These are phyloP conservation scores for Salvator merianae DNA, from an alignment of 2,113 vertebrate genomes.

Conservation along the genomic window DNA sequence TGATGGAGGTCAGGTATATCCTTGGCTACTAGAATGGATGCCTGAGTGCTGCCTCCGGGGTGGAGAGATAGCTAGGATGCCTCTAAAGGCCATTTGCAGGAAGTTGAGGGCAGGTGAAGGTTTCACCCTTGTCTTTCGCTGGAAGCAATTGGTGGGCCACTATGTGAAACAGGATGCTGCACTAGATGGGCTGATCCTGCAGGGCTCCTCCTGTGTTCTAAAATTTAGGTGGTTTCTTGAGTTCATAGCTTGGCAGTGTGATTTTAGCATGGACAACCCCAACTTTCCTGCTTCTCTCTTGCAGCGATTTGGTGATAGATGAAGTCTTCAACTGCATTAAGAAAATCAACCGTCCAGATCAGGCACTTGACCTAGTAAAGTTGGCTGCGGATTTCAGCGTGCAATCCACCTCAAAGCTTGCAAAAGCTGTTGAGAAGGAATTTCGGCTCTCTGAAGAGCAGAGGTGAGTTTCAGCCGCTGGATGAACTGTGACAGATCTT, in stretches of 20 bases:
- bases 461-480: slow-evolving; percentile 74
- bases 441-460: slow-evolving; percentile 78
- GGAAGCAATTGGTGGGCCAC: no score
- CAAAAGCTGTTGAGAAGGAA: slow-evolving; percentile 62
- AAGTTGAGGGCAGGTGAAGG: no score
- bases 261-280: not conserved
- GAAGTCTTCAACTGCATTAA: slow-evolving; percentile 78
- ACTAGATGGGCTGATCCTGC: no score
- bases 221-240: not conserved
- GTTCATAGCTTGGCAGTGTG: not conserved
- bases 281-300: slow-evolving; percentile 3
- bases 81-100: no score
- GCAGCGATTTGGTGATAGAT: slow-evolving; percentile 77
- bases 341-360: slow-evolving; percentile 48
- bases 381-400: slow-evolving; percentile 81
- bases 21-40: no score
- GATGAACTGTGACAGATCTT: not conserved
- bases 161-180: no score
- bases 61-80: no score
- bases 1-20: no score
- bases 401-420: slow-evolving; percentile 69
- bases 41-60: no score
- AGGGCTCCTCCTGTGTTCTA: no score
- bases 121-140: no score
- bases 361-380: slow-evolving; percentile 84